Evolutionary conservation across 37 sponge, comb jelly and placozoan genomes (phyloP).

Genomic region (Diacarnus erythraeanus): DNA sequence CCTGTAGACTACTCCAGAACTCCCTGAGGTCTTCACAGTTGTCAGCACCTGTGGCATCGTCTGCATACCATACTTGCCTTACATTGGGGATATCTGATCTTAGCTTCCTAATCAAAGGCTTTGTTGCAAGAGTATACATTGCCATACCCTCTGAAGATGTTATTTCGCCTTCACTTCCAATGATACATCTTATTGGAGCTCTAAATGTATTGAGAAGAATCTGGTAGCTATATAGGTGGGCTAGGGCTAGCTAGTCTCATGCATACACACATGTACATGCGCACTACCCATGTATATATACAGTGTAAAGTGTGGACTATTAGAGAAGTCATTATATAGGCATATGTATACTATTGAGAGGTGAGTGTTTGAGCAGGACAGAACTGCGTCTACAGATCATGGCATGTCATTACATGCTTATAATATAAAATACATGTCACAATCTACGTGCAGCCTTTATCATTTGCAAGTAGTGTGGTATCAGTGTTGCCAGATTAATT

Average conservation of each 20-base stretch:
- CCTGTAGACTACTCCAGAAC: slow-evolving; percentile 29
- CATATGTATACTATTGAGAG: too few species aligned
- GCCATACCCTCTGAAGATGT: slow-evolving; percentile 38
- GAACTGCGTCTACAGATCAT: too few species aligned
- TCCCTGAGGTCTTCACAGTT: slow-evolving; percentile 19
- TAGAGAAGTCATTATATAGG: too few species aligned
- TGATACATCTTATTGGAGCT: slow-evolving; percentile 17
- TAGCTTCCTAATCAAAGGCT: slow-evolving; percentile 28
- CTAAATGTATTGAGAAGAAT: slow-evolving; percentile 37
- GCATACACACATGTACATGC: not conserved
- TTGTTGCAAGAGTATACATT: slow-evolving; percentile 48
- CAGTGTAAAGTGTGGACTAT: not conserved
- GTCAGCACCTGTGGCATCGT: slow-evolving; percentile 50
- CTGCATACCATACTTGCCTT: slow-evolving; percentile 64
- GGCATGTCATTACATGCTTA: too few species aligned
- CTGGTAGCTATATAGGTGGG: too few species aligned
- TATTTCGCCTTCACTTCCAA: slow-evolving; percentile 19
- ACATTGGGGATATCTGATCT: not conserved
- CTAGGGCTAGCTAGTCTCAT: too few species aligned
- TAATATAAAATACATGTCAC: too few species aligned
- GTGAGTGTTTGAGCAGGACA: too few species aligned
- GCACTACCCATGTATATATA: not conserved
- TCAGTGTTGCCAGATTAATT: too few species aligned
- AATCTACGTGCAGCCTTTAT: too few species aligned
- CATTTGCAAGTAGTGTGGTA: too few species aligned